Conservation (phyloP, 1,140 invertebrate species). For the Anastatus disparis region DNA sequence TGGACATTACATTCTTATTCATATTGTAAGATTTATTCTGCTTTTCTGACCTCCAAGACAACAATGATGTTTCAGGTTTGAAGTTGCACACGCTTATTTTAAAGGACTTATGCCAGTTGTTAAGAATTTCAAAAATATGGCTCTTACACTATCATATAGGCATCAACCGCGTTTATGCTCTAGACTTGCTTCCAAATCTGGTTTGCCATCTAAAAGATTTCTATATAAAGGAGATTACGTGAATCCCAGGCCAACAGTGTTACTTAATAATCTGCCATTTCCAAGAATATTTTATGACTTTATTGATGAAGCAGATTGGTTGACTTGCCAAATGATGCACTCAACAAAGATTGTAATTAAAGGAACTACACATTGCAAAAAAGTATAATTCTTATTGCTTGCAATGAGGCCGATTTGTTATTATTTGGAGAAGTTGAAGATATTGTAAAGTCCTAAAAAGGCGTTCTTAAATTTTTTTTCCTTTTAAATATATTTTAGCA, state of each 20-base stretch:
- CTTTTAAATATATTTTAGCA: too few species aligned
- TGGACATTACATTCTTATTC: too few species aligned
- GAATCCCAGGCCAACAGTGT: conserved; percentile 7
- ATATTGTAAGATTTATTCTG: too few species aligned
- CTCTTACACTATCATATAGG: conserved; percentile 2
- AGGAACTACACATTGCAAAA: not conserved
- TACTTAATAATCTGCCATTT: conserved; percentile 31
- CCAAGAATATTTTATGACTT: conserved; percentile 17
- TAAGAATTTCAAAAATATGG: conserved; percentile 23
- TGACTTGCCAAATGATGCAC: not conserved
- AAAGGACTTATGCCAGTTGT: conserved; percentile 33
- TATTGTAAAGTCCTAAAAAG: too few species aligned
- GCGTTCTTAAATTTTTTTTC: too few species aligned
- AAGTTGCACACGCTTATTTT: conserved; percentile 41
- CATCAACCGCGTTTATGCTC: conserved; percentile 22
- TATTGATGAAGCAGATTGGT: conserved; percentile 1
- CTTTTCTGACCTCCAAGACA: too few species aligned
- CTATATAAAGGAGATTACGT: conserved; percentile 35
- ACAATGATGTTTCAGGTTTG: too few species aligned
- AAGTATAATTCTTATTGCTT: not conserved
- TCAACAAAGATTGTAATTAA: not conserved
- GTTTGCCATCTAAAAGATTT: conserved; percentile 27
- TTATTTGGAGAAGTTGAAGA: not conserved
- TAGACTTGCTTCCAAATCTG: not conserved
- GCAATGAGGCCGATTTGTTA: not conserved